A percentile compares a stretch with the other conserved stretches of the same genome.
Conservation (phyloP, 2,113 vertebrate species). For the Canis aureus region DNA sequence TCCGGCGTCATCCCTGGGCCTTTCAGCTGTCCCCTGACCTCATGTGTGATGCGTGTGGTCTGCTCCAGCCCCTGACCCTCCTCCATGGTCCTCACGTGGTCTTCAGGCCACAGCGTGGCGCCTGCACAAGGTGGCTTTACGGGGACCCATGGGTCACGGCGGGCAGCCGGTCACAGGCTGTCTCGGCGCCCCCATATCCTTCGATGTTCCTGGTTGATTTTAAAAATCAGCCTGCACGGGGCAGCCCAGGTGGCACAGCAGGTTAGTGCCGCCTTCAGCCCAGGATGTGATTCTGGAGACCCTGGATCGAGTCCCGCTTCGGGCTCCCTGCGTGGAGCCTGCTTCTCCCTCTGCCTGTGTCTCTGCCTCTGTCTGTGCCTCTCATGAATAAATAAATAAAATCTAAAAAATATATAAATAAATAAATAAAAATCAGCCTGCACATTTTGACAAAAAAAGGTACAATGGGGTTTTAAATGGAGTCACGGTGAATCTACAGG, state of each 20-base stretch:
- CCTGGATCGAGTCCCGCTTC: too few relatives aligned
- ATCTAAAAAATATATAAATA: too few relatives aligned
- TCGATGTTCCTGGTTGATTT: accelerated
- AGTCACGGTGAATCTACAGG: neutral
- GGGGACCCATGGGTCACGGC: too few relatives aligned
- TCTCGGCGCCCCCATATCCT: neutral
- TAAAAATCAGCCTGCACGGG: neutral
- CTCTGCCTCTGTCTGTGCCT: too few relatives aligned
- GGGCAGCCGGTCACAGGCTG: neutral
- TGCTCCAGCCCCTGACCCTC: neutral
- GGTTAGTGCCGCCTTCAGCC: too few relatives aligned
- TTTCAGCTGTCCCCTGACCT: neutral
- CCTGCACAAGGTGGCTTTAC: neutral
- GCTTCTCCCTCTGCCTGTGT: too few relatives aligned
- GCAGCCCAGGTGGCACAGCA: too few relatives aligned
- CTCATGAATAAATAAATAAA: too few relatives aligned
- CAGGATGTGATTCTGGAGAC: too few relatives aligned
- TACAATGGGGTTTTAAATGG: neutral
- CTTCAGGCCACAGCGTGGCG: neutral
- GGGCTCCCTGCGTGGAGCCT: too few relatives aligned
- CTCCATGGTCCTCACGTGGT: neutral
- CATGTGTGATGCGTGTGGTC: too few relatives aligned
- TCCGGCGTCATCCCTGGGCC: neutral
- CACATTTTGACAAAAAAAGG: neutral
- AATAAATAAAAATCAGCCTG: neutral